Evolutionary conservation across 2,888 invertebrate genomes (phyloP), one percentile per base, ranked within the genome.

Genomic region (Philaethria dido): DNA sequence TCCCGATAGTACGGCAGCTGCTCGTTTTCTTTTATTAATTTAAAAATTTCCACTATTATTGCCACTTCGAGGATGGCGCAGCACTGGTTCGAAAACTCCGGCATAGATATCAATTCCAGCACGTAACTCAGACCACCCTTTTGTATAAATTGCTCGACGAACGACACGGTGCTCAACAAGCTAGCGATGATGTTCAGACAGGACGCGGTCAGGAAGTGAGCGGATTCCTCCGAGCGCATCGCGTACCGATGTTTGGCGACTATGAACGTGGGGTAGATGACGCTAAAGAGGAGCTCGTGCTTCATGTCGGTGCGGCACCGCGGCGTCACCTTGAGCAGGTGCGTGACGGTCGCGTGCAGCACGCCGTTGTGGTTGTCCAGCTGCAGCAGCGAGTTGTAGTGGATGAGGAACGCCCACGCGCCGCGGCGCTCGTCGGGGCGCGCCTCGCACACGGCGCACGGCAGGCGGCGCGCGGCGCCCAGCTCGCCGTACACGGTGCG

Each of bases 51-150:
- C 62, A 94, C 93, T 3, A 93, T 89, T 2, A 94, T 93, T 0
- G 93, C 90, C 64, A 94, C 93, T 78, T 95, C 95, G 18, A 95
- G 81, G 48, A 95, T 92, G 2, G 93, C 87, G 74, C 94, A 95
- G 75, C 94, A 94, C 67, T 92, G 93, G 69, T 93, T 93, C 0
- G 94, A 93, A 71, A 95, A 95, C 59, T 92, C 88, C 0, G 93
- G 83, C 55, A 94, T 80, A 0, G 91, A 83, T 0, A 95, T 87
- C 63, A 95, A 74, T 69, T 93, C 92, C 3, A 94, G 75, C 0
- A 94, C 93, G 71, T 94, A 93, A 45, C 93, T 87, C 42, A 95
- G 80, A 0, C 94, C 95, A 0, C 93, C 91, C 50, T 93, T 89
- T 69, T 93, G 93, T 8, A 93, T 92, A 70, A 95, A 95, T 72